Conservation (phyloP, 2,113 vertebrate genomes). For the Varanus salvator region DNA sequence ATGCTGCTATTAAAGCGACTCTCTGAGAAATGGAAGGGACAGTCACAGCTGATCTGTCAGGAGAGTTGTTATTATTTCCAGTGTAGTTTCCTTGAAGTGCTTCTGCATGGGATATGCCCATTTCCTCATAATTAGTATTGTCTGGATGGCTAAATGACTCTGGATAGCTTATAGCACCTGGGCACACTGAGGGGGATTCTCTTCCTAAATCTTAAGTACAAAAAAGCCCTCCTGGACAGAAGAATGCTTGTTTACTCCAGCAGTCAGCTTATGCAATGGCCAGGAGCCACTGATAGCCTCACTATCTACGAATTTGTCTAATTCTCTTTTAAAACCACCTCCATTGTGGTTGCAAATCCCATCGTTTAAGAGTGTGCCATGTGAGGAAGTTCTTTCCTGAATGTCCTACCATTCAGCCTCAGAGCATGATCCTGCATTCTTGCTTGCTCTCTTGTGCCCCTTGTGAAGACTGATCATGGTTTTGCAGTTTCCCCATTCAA, state of each 20-base stretch:
- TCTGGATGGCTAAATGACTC: not conserved
- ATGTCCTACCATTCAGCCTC: too few species aligned
- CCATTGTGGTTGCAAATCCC: too few species aligned
- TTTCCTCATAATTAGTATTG: conserved; percentile 22
- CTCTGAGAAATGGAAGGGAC: not conserved
- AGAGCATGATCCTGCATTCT: too few species aligned
- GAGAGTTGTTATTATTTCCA: not conserved
- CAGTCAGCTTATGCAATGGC: too few species aligned
- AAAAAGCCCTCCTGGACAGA: too few species aligned
- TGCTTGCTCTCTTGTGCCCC: not conserved
- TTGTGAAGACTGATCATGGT: not conserved
- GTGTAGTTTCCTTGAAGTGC: not conserved
- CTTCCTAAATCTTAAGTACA: not conserved
- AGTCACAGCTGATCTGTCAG: not conserved
- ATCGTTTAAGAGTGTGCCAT: too few species aligned
- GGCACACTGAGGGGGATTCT: not conserved
- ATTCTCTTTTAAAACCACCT: too few species aligned
- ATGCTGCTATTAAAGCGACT: not conserved
- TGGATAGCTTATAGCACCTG: not conserved
- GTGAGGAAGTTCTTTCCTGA: too few species aligned
- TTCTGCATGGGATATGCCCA: conserved; percentile 8
- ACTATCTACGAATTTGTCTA: too few species aligned
- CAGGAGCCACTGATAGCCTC: too few species aligned
- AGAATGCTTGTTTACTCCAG: too few species aligned
- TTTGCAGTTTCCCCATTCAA: not conserved